Evolutionary conservation across 2,797 vertebrate genomes (phyloP).

Genomic region (Phoeniculus purpureus): DNA sequence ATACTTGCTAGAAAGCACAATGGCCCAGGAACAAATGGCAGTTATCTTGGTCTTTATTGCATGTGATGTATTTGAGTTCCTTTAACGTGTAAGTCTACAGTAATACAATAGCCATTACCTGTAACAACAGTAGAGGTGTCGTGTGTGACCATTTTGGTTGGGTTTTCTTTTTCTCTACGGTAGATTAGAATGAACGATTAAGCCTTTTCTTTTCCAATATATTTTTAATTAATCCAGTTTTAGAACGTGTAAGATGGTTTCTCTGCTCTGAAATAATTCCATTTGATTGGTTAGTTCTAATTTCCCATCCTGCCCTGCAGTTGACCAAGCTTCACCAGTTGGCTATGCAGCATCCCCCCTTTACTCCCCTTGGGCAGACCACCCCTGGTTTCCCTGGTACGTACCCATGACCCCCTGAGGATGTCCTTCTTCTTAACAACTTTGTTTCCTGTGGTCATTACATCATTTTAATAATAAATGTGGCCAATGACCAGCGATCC

Average conservation of each 20-base stretch:
- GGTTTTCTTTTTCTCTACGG: not conserved
- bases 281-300: constrained; percentile 98
- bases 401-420: constrained; percentile 93
- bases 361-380: constrained; percentile 99
- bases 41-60: constrained; percentile 58
- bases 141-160: constrained; percentile 61
- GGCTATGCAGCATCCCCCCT: constrained; percentile 98
- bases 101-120: constrained; percentile 70
- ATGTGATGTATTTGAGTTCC: constrained; percentile 74
- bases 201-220: constrained; percentile 61
- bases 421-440: constrained; percentile 89
- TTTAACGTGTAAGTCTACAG: constrained; percentile 66
- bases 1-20: constrained; percentile 69
- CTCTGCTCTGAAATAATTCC: constrained; percentile 94
- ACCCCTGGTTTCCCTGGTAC: constrained; percentile 99
- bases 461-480: constrained; percentile 79
- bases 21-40: constrained; percentile 74
- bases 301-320: constrained; percentile 98
- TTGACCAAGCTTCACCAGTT: constrained; percentile 99
- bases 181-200: constrained; percentile 70
- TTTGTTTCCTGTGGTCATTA: constrained; percentile 79
- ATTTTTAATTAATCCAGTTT: constrained; percentile 78
- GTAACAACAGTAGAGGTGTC: constrained; percentile 70
- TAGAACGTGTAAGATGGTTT: constrained; percentile 86
- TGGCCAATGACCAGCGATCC: constrained; percentile 75